Conservation (phyloP, 2,113 vertebrate species). For the Thamnophis sirtalis region DNA sequence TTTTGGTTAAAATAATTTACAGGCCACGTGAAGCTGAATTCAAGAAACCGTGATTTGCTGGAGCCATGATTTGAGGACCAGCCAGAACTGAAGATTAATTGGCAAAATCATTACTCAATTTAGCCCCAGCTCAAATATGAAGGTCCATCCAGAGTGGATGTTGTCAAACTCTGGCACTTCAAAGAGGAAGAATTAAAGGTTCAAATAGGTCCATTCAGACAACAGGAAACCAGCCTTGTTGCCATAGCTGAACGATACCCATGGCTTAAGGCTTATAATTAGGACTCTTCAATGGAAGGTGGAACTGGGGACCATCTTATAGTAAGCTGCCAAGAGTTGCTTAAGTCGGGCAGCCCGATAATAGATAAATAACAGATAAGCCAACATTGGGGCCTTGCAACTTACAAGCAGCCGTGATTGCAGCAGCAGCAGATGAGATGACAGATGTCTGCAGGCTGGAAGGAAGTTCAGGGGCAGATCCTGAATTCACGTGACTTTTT, state of each 20-base stretch:
- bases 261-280: background rate
- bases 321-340: background rate
- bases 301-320: background rate
- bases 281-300: background rate
- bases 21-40: background rate
- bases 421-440: conserved; percentile 11
- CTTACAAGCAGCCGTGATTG: conserved; percentile 22
- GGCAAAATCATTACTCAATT: background rate
- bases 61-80: background rate
- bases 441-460: conserved; percentile 15
- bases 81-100: background rate
- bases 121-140: background rate
- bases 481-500: conserved; percentile 20
- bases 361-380: background rate
- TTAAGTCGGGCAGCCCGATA: background rate
- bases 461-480: conserved; percentile 15
- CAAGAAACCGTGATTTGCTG: background rate
- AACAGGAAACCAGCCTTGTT: background rate
- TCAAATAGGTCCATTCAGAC: background rate
- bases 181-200: background rate
- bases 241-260: background rate
- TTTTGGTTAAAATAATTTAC: background rate
- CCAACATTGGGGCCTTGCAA: background rate
- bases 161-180: background rate
- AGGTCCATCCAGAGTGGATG: too few relatives aligned